Evolutionary conservation across 2,797 vertebrate species (phyloP).

Genomic region (Poeciliopsis gracilis): DNA sequence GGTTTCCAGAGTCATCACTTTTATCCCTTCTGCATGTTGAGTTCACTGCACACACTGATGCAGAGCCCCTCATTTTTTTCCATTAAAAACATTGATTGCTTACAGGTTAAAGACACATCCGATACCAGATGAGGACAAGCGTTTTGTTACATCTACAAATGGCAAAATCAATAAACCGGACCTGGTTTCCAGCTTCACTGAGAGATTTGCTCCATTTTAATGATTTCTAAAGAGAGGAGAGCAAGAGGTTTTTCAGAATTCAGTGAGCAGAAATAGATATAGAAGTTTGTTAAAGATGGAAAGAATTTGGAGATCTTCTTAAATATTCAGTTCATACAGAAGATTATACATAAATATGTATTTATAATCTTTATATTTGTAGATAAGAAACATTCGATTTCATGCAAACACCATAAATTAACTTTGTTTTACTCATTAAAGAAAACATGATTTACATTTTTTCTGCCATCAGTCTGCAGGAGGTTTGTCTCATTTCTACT

Average conservation of each 20-base stretch:
- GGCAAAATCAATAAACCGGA: conserved; percentile 1
- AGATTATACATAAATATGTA: too few relatives aligned
- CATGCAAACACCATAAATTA: background rate
- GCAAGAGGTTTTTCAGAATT: background rate
- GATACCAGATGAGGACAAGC: background rate
- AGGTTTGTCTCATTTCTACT: background rate
- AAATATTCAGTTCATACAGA: background rate
- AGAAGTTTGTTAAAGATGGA: background rate
- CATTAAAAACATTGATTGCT: background rate
- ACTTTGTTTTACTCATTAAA: background rate
- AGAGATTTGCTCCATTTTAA: background rate
- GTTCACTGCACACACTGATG: background rate
- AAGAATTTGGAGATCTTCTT: background rate
- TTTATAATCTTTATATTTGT: background rate
- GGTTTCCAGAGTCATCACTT: conserved; percentile 7
- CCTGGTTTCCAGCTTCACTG: background rate
- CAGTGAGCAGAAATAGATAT: background rate
- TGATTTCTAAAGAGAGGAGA: background rate
- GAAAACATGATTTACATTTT: background rate
- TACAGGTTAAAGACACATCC: background rate
- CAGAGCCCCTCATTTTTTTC: conserved; percentile 2
- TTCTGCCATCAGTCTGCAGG: background rate
- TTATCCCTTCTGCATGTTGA: background rate
- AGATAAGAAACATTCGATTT: background rate
- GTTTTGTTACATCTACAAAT: conserved; percentile 10